These are phyloP conservation scores for Dryococelus australis DNA, from an alignment of 2,888 invertebrate genomes.

Conservation along the genomic window DNA sequence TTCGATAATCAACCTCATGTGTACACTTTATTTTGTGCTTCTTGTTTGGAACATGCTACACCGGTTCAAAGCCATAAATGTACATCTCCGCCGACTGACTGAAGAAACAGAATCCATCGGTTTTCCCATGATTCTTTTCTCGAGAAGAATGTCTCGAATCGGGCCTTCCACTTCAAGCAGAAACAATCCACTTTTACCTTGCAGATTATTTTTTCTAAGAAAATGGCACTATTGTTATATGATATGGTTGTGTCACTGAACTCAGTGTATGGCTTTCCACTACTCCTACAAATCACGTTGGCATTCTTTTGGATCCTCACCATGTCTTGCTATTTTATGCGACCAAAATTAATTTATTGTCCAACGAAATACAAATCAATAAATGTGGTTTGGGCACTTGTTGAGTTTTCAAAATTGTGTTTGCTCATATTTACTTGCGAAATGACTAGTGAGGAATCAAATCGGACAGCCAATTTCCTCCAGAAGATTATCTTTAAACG, in stretches of 20 bases:
- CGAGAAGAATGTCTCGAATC: not conserved
- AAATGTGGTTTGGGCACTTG: not conserved
- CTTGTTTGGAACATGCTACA: not conserved
- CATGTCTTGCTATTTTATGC: not conserved
- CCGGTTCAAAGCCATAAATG: not conserved
- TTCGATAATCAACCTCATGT: not conserved
- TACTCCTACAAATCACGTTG: not conserved
- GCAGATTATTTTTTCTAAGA: not conserved
- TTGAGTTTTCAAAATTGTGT: not conserved
- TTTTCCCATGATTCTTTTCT: not conserved
- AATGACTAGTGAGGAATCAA: not conserved
- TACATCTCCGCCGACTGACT: not conserved
- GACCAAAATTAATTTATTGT: not conserved
- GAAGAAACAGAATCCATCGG: not conserved
- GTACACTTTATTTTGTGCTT: not conserved
- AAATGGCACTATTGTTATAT: not conserved
- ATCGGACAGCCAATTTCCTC: not conserved
- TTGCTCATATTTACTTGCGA: not conserved
- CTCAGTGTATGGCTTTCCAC: not conserved
- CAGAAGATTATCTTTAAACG: not conserved
- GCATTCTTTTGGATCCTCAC: not conserved
- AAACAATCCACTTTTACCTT: not conserved
- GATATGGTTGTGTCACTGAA: not conserved
- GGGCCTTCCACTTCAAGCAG: no score
- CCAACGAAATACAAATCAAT: not conserved